Base-by-base conservation (phyloP, 92 coral and sea anemone species). In the Epizoanthus rinbou region DNA sequence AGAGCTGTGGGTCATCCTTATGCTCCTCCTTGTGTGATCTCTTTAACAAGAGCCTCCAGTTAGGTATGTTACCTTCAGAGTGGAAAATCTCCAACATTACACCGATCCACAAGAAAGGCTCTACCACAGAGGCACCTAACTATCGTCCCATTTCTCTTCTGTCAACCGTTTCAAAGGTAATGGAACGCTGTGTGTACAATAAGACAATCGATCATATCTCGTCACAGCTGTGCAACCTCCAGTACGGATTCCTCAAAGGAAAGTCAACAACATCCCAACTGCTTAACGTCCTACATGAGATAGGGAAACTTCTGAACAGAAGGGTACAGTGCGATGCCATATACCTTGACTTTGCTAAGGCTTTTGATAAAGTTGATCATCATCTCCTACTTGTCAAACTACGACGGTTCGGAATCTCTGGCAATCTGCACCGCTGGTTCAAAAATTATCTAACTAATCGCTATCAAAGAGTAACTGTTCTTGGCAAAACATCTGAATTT, bases 331-430 rank as follows among this genome's bases (percentile, higher is more conserved):
- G 25, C 68, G 68, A 6, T 63, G 68, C 68, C 0, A n/a, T 63
- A 18, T 63, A 63, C 68, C 68, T 63, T 63, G 68, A 63, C 68
- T 63, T 63, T 18, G 68, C 68, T 63, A 63, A 63, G 68, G 31
- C 68, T n/a, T 5, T 63, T 18, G 28, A 63, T n/a, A 63, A 63
- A n/a, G 68, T 63, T 9, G 68, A 63, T 63, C 28, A 66, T 2
- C 47, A 66, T 66, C 72, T 66, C 43, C 72, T 66, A 24, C 72
- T 66, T 25, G 72, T 25, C 43, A 24, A 66, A 25, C 43, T 66
- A 25, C 72, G 41, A 66, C 72, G 43, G 72, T 66, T 66, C n/a
- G 72, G 72, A 66, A 66, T 66, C 72, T 66, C 70, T 23, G 66
- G 81, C n/a, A 62, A 75, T 62, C 65, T 52, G 45, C 23, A 23